Conservation (phyloP, 2,113 vertebrate genomes). For the Channa argus region DNA sequence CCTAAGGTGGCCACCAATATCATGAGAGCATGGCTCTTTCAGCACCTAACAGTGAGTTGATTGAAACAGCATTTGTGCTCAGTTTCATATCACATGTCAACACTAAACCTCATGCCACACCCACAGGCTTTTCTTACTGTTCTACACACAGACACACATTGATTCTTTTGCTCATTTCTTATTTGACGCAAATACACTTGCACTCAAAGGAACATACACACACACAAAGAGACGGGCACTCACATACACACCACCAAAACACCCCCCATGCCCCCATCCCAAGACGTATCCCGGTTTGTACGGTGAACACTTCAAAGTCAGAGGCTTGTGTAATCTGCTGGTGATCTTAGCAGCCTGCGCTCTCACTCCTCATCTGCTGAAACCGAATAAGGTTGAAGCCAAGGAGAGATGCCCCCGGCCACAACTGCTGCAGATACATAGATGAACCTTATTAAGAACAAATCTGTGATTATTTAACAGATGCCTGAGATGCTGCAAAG, state of each 20-base stretch:
- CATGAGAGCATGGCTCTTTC: slow-evolving; percentile 99
- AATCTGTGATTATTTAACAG: slow-evolving; percentile 72
- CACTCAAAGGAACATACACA: slow-evolving; percentile 17
- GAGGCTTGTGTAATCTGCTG: slow-evolving; percentile 60
- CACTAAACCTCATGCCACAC: slow-evolving; percentile 25
- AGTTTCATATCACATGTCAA: slow-evolving; percentile 33
- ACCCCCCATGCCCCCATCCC: slow-evolving; percentile 22
- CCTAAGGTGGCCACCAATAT: slow-evolving; percentile 99
- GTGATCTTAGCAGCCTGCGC: slow-evolving; percentile 44
- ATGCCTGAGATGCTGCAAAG: slow-evolving; percentile 52
- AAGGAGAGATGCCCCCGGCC: slow-evolving; percentile 66
- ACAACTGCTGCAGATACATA: slow-evolving; percentile 59
- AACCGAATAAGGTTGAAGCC: slow-evolving; percentile 72
- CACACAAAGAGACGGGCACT: slow-evolving; percentile 10
- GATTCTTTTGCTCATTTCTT: slow-evolving; percentile 2
- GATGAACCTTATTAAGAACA: slow-evolving; percentile 74
- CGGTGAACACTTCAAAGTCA: slow-evolving; percentile 66
- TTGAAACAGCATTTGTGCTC: slow-evolving; percentile 28
- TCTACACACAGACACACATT: not conserved
- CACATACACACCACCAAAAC: slow-evolving; percentile 22
- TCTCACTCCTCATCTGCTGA: slow-evolving; percentile 63
- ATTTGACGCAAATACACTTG: slow-evolving; percentile 12
- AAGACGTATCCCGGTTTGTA: slow-evolving; percentile 32
- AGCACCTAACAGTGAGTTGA: slow-evolving; percentile 98
- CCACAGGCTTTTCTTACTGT: slow-evolving; percentile 9